These are phyloP conservation scores for Frankliniella intonsa DNA, from an alignment of 2,888 invertebrate genomes.

Conservation along the genomic window DNA sequence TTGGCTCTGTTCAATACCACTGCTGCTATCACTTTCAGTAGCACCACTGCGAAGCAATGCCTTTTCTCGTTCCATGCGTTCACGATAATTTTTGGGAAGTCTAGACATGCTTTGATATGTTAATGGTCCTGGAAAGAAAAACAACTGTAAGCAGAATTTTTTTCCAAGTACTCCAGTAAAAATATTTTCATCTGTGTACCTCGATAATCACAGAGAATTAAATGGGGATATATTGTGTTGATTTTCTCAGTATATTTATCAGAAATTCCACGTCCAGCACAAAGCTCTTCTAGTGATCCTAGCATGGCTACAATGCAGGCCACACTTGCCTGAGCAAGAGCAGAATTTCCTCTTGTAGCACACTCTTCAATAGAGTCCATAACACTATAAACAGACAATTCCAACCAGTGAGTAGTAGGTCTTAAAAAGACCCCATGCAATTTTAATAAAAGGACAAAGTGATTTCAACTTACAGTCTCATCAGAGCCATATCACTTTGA, in stretches of 20 bases:
- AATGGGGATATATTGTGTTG: slow-evolving; percentile 59
- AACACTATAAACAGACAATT: slow-evolving; percentile 54
- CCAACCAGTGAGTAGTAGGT: slow-evolving; percentile 1
- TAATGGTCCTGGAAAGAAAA: slow-evolving; percentile 52
- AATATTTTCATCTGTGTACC: slow-evolving; percentile 46
- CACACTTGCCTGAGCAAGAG: slow-evolving; percentile 71
- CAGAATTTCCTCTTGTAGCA: slow-evolving; percentile 72
- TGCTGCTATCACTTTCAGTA: slow-evolving; percentile 52
- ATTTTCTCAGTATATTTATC: slow-evolving; percentile 59
- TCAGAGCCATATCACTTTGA: slow-evolving; percentile 74
- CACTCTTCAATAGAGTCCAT: slow-evolving; percentile 93
- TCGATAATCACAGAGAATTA: slow-evolving; percentile 71
- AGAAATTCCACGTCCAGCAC: slow-evolving; percentile 66
- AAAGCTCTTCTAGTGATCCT: slow-evolving; percentile 75
- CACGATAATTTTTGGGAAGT: slow-evolving; percentile 75
- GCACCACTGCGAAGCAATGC: slow-evolving; percentile 55
- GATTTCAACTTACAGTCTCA: slow-evolving; percentile 61
- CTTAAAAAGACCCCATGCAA: slow-evolving; percentile 28
- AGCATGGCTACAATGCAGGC: slow-evolving; percentile 79
- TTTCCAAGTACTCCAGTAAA: background rate
- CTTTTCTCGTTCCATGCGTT: slow-evolving; percentile 40
- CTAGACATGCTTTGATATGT: slow-evolving; percentile 81
- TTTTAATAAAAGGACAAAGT: slow-evolving; percentile 25
- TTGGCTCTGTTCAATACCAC: slow-evolving; percentile 44
- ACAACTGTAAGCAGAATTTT: background rate